Percentiles rank a stretch among this genome's conserved stretches.
Conservation (phyloP, 2,797 vertebrate species). For the Sebastes steindachneri region DNA sequence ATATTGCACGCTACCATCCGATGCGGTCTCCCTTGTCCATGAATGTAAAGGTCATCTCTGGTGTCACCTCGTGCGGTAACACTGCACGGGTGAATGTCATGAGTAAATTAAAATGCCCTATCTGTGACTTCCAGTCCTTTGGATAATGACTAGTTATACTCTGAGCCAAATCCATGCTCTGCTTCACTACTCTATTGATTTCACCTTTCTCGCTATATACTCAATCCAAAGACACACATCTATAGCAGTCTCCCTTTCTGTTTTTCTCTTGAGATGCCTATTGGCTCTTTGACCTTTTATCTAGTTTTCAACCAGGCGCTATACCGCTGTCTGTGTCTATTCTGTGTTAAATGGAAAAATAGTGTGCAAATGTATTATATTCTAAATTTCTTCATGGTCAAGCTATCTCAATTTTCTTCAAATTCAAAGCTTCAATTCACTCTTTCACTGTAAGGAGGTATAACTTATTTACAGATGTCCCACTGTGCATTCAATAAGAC, state of each 20-base stretch:
- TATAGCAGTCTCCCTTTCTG: constrained; percentile 37
- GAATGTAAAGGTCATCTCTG: constrained; percentile 77
- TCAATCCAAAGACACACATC: constrained; percentile 63
- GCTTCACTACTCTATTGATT: constrained; percentile 80
- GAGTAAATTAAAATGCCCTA: constrained; percentile 83
- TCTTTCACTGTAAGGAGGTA: neutral
- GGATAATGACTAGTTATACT: constrained; percentile 77
- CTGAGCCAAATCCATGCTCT: constrained; percentile 75
- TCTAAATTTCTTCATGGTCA: neutral
- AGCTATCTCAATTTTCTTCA: neutral
- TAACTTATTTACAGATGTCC: constrained; percentile 6
- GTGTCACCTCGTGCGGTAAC: constrained; percentile 62
- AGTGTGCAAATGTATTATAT: neutral
- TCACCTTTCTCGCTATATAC: constrained; percentile 68
- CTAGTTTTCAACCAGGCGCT: constrained; percentile 33
- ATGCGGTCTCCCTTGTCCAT: constrained; percentile 66
- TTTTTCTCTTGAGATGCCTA: constrained; percentile 47
- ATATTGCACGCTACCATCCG: constrained; percentile 51
- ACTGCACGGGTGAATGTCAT: constrained; percentile 76
- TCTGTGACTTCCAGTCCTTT: constrained; percentile 79
- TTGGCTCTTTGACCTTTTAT: constrained; percentile 59
- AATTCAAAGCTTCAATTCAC: neutral
- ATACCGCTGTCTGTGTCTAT: constrained; percentile 11
- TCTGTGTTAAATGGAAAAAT: constrained; percentile 22
- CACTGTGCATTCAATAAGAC: constrained; percentile 30